Evolutionary conservation across 1,140 invertebrate genomes (phyloP).

Genomic region (Yoshiicerus persimilis): DNA sequence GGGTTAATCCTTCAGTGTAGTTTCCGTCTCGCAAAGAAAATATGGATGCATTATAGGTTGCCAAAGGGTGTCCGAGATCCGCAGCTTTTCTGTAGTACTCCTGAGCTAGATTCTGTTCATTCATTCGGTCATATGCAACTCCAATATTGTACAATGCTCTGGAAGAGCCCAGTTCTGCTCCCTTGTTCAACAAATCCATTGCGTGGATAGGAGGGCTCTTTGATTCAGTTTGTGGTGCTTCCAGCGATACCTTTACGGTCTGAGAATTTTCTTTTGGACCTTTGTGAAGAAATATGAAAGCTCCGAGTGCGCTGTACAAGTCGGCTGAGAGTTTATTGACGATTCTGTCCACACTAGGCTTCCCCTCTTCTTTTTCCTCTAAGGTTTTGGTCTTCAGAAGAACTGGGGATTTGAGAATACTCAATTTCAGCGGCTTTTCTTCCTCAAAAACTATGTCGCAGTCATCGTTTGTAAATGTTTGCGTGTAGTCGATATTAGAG

Average conservation of each 20-base stretch:
- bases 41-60: slow-evolving; percentile 41
- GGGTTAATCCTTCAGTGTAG: slow-evolving; percentile 16
- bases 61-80: slow-evolving; percentile 44
- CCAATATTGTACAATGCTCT: slow-evolving; percentile 47
- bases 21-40: slow-evolving; percentile 29
- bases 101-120: slow-evolving; percentile 29
- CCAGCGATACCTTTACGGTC: not conserved
- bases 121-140: slow-evolving; percentile 41
- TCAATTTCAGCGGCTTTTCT: not conserved
- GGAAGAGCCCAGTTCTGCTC: slow-evolving; percentile 40
- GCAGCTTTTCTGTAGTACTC: slow-evolving; percentile 41
- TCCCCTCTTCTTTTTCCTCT: not conserved
- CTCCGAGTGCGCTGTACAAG: slow-evolving; percentile 37
- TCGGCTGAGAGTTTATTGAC: slow-evolving; percentile 13
- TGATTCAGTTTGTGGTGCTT: not conserved
- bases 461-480: slow-evolving; percentile 3
- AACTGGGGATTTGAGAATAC: not conserved
- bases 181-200: slow-evolving; percentile 37
- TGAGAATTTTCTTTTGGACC: not conserved
- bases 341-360: not conserved
- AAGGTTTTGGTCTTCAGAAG: not conserved
- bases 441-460: slow-evolving; percentile 4
- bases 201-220: slow-evolving; percentile 26
- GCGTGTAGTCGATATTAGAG: not conserved
- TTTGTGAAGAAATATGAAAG: slow-evolving; percentile 32